phyloP scores from a whole-genome alignment of 92 coral and sea anemone genomes.

The Palythoa heliodiscus region DNA sequence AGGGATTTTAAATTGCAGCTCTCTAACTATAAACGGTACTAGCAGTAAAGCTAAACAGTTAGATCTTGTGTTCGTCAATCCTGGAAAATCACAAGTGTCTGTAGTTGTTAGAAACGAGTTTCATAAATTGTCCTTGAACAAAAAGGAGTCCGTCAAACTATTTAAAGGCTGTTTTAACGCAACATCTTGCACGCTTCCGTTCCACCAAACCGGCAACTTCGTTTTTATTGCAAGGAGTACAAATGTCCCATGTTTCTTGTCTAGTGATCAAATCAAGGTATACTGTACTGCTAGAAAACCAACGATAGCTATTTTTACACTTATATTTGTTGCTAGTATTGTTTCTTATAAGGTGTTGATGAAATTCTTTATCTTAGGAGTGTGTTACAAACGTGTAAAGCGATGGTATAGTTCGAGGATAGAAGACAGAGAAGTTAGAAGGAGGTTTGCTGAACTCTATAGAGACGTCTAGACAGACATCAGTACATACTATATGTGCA shows the following conservation, averaged over 20 bases:
- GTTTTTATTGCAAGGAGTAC: not conserved
- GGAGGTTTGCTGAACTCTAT: not conserved
- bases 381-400: not conserved
- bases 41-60: not conserved
- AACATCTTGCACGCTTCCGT: not conserved
- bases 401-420: not conserved
- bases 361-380: not conserved
- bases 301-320: not conserved
- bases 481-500: no score
- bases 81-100: conserved; percentile 1
- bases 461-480: no score
- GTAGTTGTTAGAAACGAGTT: not conserved
- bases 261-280: not conserved
- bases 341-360: not conserved
- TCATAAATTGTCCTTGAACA: not conserved
- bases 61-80: conserved; percentile 8
- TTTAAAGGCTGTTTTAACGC: not conserved
- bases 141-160: not conserved
- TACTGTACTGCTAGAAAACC: not conserved
- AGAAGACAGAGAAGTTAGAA: not conserved
- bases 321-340: not conserved
- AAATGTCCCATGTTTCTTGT: no score
- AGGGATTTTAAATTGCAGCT: not conserved
- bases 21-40: not conserved
- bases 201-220: no score